These are phyloP conservation scores for Petroica traversi DNA, from an alignment of 2,113 vertebrate species.

Conservation along the genomic window DNA sequence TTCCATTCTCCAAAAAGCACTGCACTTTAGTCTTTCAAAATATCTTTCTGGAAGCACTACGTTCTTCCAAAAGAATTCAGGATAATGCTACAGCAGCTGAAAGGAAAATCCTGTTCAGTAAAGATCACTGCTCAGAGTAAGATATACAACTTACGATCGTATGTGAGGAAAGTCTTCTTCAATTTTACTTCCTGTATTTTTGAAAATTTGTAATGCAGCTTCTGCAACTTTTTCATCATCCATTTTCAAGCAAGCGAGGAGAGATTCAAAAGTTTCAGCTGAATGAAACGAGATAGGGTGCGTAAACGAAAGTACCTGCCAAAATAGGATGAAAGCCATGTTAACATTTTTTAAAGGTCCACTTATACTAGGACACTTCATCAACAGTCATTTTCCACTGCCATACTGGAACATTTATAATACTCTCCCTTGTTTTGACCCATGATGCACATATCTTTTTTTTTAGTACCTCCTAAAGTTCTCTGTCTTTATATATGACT, in stretches of 20 bases:
- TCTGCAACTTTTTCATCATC: slow-evolving; percentile 98
- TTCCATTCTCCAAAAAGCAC: background rate
- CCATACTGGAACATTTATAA: background rate
- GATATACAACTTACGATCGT: slow-evolving; percentile 84
- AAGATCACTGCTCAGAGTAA: background rate
- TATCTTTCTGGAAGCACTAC: background rate
- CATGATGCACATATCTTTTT: background rate
- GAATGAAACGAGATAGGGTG: slow-evolving; percentile 98
- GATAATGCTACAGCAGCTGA: background rate
- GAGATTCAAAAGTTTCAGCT: slow-evolving; percentile 96
- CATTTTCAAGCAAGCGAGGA: slow-evolving; percentile 96
- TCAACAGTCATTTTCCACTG: background rate
- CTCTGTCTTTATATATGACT: background rate
- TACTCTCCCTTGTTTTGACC: background rate
- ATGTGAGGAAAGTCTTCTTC: slow-evolving; percentile 98
- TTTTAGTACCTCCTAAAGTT: background rate
- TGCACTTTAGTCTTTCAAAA: background rate
- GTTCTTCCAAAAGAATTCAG: background rate
- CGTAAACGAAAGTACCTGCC: slow-evolving; percentile 95
- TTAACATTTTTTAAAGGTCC: background rate
- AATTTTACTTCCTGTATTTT: slow-evolving; percentile 94
- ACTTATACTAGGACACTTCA: background rate
- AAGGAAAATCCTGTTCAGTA: background rate
- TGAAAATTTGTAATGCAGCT: slow-evolving; percentile 96
- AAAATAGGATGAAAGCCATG: background rate